Base-by-base conservation (phyloP, 2,888 invertebrate species). In the Cryptocheilus praepositus region DNA sequence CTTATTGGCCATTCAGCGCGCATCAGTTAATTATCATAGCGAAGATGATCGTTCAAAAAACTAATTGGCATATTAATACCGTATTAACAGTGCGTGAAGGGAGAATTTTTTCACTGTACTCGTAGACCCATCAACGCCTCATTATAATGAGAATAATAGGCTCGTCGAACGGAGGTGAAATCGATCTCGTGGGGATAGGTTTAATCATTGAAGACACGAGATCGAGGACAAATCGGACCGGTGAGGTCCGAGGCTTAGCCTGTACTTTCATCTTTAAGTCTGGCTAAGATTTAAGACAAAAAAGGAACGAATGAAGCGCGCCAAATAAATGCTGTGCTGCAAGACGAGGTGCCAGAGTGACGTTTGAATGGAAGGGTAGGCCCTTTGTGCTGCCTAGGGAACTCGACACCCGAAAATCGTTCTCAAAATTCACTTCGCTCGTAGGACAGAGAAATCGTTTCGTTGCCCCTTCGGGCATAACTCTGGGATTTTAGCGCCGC, bases 291-390 rank as follows among this genome's bases (percentile, higher is more conserved):
- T 78, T 81, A 80, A 82, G 81, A 83, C 84, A 83, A 85, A 81
- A 72, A 81, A 76, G 77, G 70, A 74, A 73, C 69, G 80, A 79
- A 77, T 64, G 76, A 79, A 81, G 80, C 70, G 80, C 76, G 76
- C 67, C 70, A 81, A 84, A 83, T 81, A 79, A 81, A 76, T 74
- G 83, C 82, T 79, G 62, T 65, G 71, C 73, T 74, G 81, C 79
- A 83, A 86, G 84, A 82, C 85, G 84, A 88, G 88, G 88, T 88
- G 88, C 86, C 82, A 83, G 88, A 88, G 85, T 88, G 88, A 88
- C 88, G 84, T 88, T 85, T 88, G 86, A 88, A 88, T 88, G 84
- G 86, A 84, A 82, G 83, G 81, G 83, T 80, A 83, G 82, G 74
- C 74, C 83, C 77, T 83, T 84, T 84, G 81, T 83, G 64, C 75